These are phyloP conservation scores for Agapostemon virescens DNA, from an alignment of 2,888 invertebrate genomes.

Conservation along the genomic window DNA sequence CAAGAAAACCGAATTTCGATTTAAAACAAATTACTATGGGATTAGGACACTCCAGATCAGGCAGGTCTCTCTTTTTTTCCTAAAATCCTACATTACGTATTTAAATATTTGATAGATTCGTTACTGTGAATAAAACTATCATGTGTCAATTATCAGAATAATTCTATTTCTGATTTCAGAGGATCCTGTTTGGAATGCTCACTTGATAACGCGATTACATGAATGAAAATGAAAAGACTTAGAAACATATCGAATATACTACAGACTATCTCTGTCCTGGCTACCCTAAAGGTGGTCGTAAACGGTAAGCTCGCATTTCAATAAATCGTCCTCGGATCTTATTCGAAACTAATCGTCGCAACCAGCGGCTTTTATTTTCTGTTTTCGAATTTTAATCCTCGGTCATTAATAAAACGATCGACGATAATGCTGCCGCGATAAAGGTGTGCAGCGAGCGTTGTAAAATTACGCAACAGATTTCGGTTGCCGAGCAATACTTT, in stretches of 20 bases:
- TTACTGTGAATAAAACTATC: too few species aligned
- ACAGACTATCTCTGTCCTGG: constrained; percentile 92
- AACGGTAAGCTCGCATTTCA: constrained; percentile 84
- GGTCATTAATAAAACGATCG: background rate
- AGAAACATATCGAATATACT: constrained; percentile 86
- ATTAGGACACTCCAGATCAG: too few species aligned
- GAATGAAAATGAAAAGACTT: constrained; percentile 84
- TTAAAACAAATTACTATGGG: too few species aligned
- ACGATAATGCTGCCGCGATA: background rate
- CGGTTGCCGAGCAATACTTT: background rate
- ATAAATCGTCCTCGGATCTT: background rate
- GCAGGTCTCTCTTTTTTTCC: too few species aligned
- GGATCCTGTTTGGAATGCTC: constrained; percentile 74
- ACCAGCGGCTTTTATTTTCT: background rate
- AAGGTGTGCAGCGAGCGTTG: background rate
- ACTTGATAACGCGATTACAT: constrained; percentile 67
- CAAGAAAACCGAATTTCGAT: too few species aligned
- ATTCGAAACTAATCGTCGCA: background rate
- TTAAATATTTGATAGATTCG: too few species aligned
- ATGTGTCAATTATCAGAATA: too few species aligned
- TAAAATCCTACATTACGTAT: too few species aligned
- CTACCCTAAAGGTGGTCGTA: constrained; percentile 90
- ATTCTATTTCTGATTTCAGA: constrained; percentile 57
- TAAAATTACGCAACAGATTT: background rate
- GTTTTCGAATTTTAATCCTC: background rate